Base-by-base conservation (phyloP, 2,888 invertebrate species). In the Ormyrus pomaceus region DNA sequence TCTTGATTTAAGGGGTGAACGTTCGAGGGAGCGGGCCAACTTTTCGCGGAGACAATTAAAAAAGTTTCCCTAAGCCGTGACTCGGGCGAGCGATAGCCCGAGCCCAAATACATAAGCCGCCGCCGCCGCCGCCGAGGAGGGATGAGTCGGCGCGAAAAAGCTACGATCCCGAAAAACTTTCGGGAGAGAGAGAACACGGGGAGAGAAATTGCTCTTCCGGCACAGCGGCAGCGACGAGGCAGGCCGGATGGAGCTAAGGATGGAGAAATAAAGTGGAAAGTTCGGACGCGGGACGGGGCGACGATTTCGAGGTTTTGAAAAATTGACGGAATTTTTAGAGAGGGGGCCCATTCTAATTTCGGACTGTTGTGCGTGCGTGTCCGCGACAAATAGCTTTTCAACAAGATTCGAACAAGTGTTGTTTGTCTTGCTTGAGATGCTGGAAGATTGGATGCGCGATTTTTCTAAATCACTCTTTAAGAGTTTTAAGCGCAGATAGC, bases 11-110 rank as follows among this genome's bases (percentile, higher is more conserved):
- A 77, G 68, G 45, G 70, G 48, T 55, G 75, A 76, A 19, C 66
- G 68, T 9, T 34, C 61, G 59, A 2, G 19, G 19, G 19, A 19
- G 7, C 50, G 11, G 50, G 45, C 46, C 61, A 77, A 77, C 71
- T 77, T 77, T 77, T 65, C 70, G 56, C 69, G 59, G 10, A 11
- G 77, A 78, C 77, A 78, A 78, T 78, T 78, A 78, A 78, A 78
- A 78, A 78, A 78, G 77, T 78, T 78, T 77, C 56, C 48, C 58
- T 34, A 55, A 68, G 59, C 56, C 73, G 65, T 48, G 65, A 74
- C 65, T 66, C 51, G 59, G 34, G n/a, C 59, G 19, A 19, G 19
- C 75, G 75, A 75, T 75, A 75, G 75, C 66, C 19, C 19, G 19
- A 13, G 13, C 45, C 65, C 65, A 74, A 65, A 76, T 76, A 76